Conservation (phyloP, 2,888 invertebrate genomes). For the Acanthoscelides obtectus region DNA sequence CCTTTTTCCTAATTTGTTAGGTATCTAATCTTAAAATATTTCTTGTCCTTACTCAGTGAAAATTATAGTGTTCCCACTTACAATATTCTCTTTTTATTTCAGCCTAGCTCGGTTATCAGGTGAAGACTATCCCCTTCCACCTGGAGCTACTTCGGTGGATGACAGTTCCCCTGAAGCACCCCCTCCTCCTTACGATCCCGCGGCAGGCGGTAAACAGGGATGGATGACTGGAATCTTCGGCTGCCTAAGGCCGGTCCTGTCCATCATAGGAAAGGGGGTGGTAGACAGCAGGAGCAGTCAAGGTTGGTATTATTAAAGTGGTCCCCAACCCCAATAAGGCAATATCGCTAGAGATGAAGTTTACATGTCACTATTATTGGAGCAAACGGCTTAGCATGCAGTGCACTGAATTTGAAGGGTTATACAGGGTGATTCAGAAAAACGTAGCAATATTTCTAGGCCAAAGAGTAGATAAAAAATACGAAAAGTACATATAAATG, state of each 20-base stretch:
- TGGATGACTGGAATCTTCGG: constrained; percentile 84
- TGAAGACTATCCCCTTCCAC: background rate
- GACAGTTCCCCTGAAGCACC: constrained; percentile 50
- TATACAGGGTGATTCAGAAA: too few relatives aligned
- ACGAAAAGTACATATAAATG: too few relatives aligned
- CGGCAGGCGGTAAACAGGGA: constrained; percentile 50
- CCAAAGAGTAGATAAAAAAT: too few relatives aligned
- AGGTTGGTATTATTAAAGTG: constrained; percentile 38
- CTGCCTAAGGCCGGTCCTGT: constrained; percentile 82
- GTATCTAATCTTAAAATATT: too few relatives aligned
- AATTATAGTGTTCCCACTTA: background rate
- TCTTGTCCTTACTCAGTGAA: too few relatives aligned
- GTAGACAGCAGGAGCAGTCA: constrained; percentile 62
- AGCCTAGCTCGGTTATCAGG: background rate
- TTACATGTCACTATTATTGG: too few relatives aligned
- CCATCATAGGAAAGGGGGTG: constrained; percentile 77
- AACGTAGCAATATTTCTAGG: too few relatives aligned
- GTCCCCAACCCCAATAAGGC: too few relatives aligned
- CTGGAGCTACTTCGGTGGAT: constrained; percentile 16
- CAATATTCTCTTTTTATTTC: background rate
- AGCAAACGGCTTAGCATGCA: too few relatives aligned
- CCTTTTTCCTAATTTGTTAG: too few relatives aligned
- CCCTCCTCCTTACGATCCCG: constrained; percentile 43
- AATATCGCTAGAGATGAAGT: too few relatives aligned
- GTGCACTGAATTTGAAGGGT: too few relatives aligned